phyloP scores from a whole-genome alignment of 2,888 invertebrate genomes.

The Acronicta psi region DNA sequence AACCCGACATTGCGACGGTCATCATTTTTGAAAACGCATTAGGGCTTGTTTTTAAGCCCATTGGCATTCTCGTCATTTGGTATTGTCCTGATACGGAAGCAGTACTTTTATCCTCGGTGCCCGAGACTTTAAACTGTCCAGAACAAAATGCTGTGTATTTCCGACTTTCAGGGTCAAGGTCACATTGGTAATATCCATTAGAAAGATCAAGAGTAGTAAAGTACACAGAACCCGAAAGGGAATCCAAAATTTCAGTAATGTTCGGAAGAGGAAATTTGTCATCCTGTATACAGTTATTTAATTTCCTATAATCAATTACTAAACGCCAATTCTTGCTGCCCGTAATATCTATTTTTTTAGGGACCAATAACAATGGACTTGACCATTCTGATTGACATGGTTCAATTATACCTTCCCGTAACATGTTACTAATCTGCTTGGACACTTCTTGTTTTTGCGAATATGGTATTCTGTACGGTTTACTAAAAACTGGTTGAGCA shows the following conservation, averaged over 20 bases:
- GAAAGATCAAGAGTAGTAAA: neutral
- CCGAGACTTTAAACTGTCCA: neutral
- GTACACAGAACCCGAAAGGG: neutral
- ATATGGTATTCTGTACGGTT: slow-evolving; percentile 1
- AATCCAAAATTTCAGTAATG: slow-evolving; percentile 1
- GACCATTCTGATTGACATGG: slow-evolving; percentile 3
- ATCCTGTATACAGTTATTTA: slow-evolving; percentile 1
- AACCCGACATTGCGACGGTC: slow-evolving; percentile 12
- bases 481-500: slow-evolving; percentile 1
- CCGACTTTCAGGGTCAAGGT: neutral
- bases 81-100: slow-evolving; percentile 4
- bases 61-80: slow-evolving; percentile 13
- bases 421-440: neutral
- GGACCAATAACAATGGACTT: neutral
- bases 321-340: neutral
- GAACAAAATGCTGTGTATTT: neutral
- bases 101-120: neutral
- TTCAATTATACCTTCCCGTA: slow-evolving; percentile 3
- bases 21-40: slow-evolving; percentile 7
- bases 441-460: neutral
- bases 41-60: slow-evolving; percentile 14
- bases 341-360: neutral
- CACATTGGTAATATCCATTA: neutral
- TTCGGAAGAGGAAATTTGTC: slow-evolving; percentile 1
- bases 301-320: neutral